phyloP scores from a whole-genome alignment of 2,888 invertebrate genomes.

The Tortrix viridana region DNA sequence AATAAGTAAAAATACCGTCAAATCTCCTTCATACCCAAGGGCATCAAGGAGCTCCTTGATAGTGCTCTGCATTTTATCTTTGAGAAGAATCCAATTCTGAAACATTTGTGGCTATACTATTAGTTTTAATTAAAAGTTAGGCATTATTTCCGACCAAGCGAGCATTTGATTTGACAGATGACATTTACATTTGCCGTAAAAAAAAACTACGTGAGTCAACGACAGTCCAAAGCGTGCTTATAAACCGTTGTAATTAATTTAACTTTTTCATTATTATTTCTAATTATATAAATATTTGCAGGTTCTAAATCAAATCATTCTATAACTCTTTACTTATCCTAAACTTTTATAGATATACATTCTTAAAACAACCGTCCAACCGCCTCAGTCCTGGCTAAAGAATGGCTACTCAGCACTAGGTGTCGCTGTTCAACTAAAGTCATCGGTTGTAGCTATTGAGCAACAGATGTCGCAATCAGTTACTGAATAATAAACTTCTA shows the following conservation, averaged over 20 bases:
- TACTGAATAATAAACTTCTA: neutral
- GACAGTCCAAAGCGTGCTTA: neutral
- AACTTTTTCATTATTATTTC: neutral
- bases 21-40: conserved; percentile 73
- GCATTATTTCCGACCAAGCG: conserved; percentile 22
- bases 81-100: conserved; percentile 68
- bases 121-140: conserved; percentile 30
- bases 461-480: conserved; percentile 11
- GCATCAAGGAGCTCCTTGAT: conserved; percentile 84
- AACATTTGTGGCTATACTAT: conserved; percentile 58
- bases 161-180: conserved; percentile 32
- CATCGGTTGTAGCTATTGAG: neutral
- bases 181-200: conserved; percentile 9
- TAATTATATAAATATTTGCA: neutral
- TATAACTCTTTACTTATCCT: too few species aligned
- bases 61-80: conserved; percentile 76
- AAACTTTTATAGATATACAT: too few species aligned
- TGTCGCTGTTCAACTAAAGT: neutral
- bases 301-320: too few species aligned
- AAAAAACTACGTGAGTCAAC: neutral
- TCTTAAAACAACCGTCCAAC: conserved; percentile 6
- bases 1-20: neutral
- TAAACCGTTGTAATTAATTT: neutral
- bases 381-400: too few species aligned
- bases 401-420: conserved; percentile 24